Base-by-base conservation (phyloP, 2,888 invertebrate species). In the Steinernema carpocapsae region DNA sequence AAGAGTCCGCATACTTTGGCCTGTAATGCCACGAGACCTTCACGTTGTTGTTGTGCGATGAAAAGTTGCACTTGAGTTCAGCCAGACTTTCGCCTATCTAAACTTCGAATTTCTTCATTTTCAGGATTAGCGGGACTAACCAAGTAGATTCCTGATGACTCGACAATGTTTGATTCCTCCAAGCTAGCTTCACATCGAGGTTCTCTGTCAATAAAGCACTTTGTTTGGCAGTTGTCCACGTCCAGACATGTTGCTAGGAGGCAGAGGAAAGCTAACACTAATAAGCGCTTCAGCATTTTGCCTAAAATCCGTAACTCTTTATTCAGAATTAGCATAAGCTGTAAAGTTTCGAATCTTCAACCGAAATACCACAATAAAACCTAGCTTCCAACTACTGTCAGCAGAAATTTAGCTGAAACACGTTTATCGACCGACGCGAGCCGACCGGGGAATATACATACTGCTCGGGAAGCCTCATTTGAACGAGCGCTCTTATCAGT, bases 61-160 rank as follows among this genome's bases (percentile, higher is more conserved):
- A 64, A 32, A 64, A 64, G 64, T 64, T 64, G 32, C 64, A 64
- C 17, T 64, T 64, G 1, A 64, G 64, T 17, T 64, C 64, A 17
- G 29, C 19, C 1, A 64, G 64, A 29, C 64, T 64, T 29, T 64
- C 64, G 64, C 29, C 37, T 4, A 64, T 64, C 64, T 64, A 29
- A 64, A 64, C 3, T 14, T 17, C 4, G 48, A 48, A 43, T n/a
- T n/a, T 43, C 43, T 43, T 7, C 14, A 7, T 43, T 12, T 7
- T 43, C 43, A 12, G 14, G 43, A 14, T 43, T 43, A 43, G 43
- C 52, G 19, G 32, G 14, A 26, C 46, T 24, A 19, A 73, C 73
- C 73, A 71, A 19, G n/a, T 73, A 73, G 43, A 73, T 45, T 26
- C 73, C 73, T 1, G 59, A 56, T 1, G 46, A 56, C 12, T 73